phyloP scores from a whole-genome alignment of 2,113 vertebrate genomes.

The Anoplopoma fimbria region DNA sequence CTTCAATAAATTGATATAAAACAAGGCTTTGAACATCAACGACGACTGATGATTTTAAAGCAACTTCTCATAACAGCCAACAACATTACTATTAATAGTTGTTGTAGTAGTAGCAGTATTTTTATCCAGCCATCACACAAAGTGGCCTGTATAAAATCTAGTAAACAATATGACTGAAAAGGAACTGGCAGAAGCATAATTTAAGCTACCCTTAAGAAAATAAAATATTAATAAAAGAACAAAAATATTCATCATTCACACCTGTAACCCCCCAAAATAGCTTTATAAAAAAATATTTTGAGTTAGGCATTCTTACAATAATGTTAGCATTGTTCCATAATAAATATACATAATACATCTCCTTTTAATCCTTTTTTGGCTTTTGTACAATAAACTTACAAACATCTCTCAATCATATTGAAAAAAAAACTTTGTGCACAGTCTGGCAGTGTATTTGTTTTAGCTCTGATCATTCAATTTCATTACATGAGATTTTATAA shows the following conservation, averaged over 20 bases:
- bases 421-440: too few relatives aligned
- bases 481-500: too few relatives aligned
- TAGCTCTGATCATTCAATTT: too few relatives aligned
- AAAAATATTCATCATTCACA: background rate
- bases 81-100: background rate
- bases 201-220: background rate
- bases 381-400: too few relatives aligned
- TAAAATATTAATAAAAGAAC: background rate
- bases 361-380: too few relatives aligned
- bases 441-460: too few relatives aligned
- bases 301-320: too few relatives aligned
- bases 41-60: conserved; percentile 1
- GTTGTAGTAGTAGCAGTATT: background rate
- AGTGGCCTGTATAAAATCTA: background rate
- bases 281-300: background rate
- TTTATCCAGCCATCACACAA: background rate
- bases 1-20: background rate
- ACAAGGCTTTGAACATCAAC: background rate
- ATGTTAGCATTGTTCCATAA: too few relatives aligned
- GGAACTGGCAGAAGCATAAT: background rate
- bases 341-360: too few relatives aligned
- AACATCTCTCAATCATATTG: too few relatives aligned
- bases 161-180: too few relatives aligned
- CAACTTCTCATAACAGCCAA: background rate
- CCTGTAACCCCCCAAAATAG: background rate